Base-by-base conservation (phyloP, 2,888 invertebrate genomes). In the Ophion costatus region DNA sequence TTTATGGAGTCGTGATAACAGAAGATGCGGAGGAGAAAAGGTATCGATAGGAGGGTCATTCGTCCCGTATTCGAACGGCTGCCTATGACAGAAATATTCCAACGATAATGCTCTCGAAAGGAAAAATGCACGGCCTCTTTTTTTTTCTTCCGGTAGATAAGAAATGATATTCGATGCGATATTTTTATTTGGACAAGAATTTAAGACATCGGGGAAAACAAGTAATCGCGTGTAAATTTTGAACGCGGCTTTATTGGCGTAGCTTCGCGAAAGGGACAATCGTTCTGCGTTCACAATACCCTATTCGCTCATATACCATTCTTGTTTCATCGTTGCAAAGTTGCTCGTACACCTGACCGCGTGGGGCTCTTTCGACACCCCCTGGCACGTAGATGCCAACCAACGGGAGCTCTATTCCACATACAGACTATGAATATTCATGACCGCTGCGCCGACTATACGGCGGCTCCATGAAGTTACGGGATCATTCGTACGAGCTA, bases 401-500 rank as follows among this genome's bases (percentile, higher is more conserved):
- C 45, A 67, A 74, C 78, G 71, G 33, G 67, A 63, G 67, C 61
- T 74, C 42, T 14, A 45, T 45, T 45, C 61, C 69, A 59, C 51
- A 51, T 57, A 42, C 33, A 59, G 29, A 20, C 63, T 57, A 83
- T 83, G 78, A 67, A 83, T 83, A 83, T 83, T 83, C 78, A 83
- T 83, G 74, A 78, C 74, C 24, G 38, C 14, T 67, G 82, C 67
- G 67, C 71, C 56, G 74, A 69, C 14, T 45, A 0, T 45, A 45
- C 73, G 82, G 74, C 56, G 64, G 59, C 78, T 77, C 66, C 56
- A 51, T 20, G 61, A 78, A 83, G 82, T 82, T 82, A 78, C 78
- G 82, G 20, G 82, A 78, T 78, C 73, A 74, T 78, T 82, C 78
- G 59, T 42, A 59, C 51, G 22, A 56, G 42, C 67, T 70, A 74